Base-by-base conservation (phyloP, 2,113 vertebrate species). In the Oreochromis spilurus region DNA sequence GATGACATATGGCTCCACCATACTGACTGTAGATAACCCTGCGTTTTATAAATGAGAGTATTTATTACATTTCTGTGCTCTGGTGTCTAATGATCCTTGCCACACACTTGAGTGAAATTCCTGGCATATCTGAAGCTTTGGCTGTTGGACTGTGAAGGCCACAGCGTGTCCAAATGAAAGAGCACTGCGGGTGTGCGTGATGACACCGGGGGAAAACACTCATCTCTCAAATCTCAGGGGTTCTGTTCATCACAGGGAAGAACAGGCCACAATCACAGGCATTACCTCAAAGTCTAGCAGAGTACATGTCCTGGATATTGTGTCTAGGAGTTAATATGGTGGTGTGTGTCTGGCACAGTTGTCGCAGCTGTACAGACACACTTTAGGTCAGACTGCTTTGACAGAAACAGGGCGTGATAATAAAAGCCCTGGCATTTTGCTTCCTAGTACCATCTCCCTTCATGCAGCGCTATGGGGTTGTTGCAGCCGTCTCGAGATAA, bases 51-150 rank as follows among this genome's bases (percentile, higher is more conserved):
- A 77, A 77, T 77, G 43, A 31, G 70, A 19, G 9, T 77, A 50
- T 50, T 75, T 50, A 75, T 77, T 77, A 31, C 43, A 82, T 67
- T 78, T 89, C 85, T 88, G 77, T 87, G 80, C 83, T 83, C 81
- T 75, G 75, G 88, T 90, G 88, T 92, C 88, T 86, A 87, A 92
- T 94, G 89, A 54, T 67, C 43, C 82, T 34, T 80, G 83, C 87
- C 85, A 95, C 94, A 93, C 90, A 83, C 84, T 88, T 67, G 67
- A 91, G 91, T 88, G 91, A 95, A 94, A 96, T 95, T 95, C 92
- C 87, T 81, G 48, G 84, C 86, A 52, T 87, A 80, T 86, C 84
- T 91, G 94, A 87, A 82, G 91, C 91, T 93, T 94, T 94, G 93
- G 88, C 85, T 65, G 19, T 48, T 36, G 77, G 87, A 65, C 89